Evolutionary conservation across 2,113 vertebrate species (phyloP).

Genomic region (Australoheros scitulus): DNA sequence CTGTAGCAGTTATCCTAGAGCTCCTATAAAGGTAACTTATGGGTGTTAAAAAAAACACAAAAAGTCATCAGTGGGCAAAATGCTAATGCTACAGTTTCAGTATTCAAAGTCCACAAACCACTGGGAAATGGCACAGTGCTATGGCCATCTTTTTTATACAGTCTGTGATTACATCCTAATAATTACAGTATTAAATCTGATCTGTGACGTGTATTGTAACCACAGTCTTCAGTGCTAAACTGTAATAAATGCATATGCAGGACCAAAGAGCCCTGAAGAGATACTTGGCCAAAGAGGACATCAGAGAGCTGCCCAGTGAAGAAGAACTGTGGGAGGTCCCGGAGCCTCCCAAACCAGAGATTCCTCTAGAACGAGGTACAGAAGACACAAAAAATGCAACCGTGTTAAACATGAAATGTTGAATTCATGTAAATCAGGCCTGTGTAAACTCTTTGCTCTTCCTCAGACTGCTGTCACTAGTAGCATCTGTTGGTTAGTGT

Average conservation of each 20-base stretch:
- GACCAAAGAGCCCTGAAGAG: conserved; percentile 62
- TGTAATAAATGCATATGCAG: conserved; percentile 48
- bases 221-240: neutral
- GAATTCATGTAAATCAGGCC: neutral
- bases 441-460: no score
- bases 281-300: conserved; percentile 67
- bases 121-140: no score
- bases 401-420: neutral
- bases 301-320: conserved; percentile 71
- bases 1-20: neutral
- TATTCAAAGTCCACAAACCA: neutral
- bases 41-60: neutral
- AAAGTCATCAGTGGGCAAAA: neutral
- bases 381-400: neutral
- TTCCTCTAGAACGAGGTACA: conserved; percentile 53
- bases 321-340: conserved; percentile 81
- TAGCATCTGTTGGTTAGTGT: no score
- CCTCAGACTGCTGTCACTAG: no score
- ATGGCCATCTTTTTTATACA: neutral
- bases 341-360: conserved; percentile 56
- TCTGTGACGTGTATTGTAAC: neutral
- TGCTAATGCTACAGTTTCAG: fast-evolving
- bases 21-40: neutral
- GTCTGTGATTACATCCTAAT: neutral
- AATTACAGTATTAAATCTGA: neutral